Base-by-base conservation (phyloP, 1,140 invertebrate genomes). In the Chionoecetes opilio region DNA sequence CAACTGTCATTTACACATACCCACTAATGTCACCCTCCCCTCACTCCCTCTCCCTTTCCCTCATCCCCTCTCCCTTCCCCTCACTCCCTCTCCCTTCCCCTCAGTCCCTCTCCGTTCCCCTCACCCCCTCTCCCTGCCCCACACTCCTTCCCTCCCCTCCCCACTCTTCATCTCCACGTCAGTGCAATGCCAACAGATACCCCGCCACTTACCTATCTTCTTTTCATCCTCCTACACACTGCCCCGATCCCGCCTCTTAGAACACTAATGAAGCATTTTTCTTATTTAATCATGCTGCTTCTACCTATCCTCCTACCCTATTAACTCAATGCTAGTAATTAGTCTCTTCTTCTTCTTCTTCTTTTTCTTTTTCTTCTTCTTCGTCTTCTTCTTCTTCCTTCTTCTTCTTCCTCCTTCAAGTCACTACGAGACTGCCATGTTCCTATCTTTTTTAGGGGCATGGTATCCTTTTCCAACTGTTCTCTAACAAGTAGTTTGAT, bases 1-100 rank as follows among this genome's bases (percentile, higher is more conserved):
- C 63, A n/a, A 75, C 63, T 75, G 63, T 75, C 63, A 75, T 75
- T 75, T 75, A n/a, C 63, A 75, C 63, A 75, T 75, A 75, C 63
- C 21, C 63, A 75, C 63, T 75, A 75, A 75, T 75, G 63, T 75
- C 63, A 21, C 21, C 63, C 63, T 75, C 63, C 63, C 63, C 63
- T 75, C 46, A 75, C n/a, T 26, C 63, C 63, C 21, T 75, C 26
- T 26, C 21, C 63, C 21, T n/a, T 26, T 26, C 63, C n/a, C 21
- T 5, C 63, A 1, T 1, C 63, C 11, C 63, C 3, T 21, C 63
- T n/a, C 63, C 6, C n/a, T 5, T n/a, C 63, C 63, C 8, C 0
- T 26, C 1, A 75, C 1, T 21, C 63, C 63, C 41, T 14, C n/a
- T n/a, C n/a, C n/a, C n/a, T n/a, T n/a, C n/a, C 2, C 34, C 34